phyloP scores from a whole-genome alignment of 2,113 vertebrate species.

The Psittacus erithacus region DNA sequence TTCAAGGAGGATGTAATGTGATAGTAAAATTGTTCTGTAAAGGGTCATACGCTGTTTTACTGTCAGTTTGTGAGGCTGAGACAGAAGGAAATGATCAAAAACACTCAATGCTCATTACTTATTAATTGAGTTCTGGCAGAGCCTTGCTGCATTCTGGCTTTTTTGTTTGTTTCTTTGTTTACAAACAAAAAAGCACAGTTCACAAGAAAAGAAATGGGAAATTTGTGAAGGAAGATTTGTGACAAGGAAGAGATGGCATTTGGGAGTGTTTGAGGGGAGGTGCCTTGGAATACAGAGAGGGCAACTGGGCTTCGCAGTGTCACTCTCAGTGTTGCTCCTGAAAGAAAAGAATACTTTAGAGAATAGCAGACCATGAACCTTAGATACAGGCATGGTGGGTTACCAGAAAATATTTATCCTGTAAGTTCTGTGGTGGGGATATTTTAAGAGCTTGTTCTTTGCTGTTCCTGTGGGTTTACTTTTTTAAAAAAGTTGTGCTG shows the following conservation, averaged over 20 bases:
- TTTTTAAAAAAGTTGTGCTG: neutral
- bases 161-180: constrained; percentile 62
- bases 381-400: neutral
- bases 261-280: neutral
- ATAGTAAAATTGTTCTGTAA: constrained; percentile 12
- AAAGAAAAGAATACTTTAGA: neutral
- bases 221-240: constrained; percentile 41
- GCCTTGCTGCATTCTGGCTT: constrained; percentile 24
- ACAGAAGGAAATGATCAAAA: constrained; percentile 58
- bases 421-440: neutral
- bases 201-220: neutral
- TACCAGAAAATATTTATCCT: constrained; percentile 8
- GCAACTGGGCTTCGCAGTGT: neutral
- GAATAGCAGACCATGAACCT: neutral
- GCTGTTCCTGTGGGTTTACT: neutral
- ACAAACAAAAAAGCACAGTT: constrained; percentile 35
- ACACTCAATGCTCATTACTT: constrained; percentile 23
- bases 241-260: neutral
- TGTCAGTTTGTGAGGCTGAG: constrained; percentile 29
- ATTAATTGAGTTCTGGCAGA: constrained; percentile 66
- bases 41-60: neutral
- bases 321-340: neutral
- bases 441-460: neutral
- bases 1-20: neutral
- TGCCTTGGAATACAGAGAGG: neutral